These are phyloP conservation scores for Drosophila rufa DNA, from an alignment of 1,140 invertebrate species.

Conservation along the genomic window DNA sequence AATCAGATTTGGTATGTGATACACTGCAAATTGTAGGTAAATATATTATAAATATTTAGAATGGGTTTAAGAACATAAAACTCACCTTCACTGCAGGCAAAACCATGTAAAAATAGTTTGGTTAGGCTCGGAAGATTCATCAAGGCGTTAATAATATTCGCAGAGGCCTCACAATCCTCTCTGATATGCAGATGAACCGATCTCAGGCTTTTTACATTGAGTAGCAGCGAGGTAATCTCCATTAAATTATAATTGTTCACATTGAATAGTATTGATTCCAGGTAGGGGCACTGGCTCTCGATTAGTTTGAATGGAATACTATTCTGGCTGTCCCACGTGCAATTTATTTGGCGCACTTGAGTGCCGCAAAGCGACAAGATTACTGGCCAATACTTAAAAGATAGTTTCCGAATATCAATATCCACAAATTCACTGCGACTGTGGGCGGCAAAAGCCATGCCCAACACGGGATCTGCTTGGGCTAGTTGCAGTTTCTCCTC, in stretches of 20 bases:
- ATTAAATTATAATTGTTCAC: neutral
- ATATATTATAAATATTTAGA: neutral
- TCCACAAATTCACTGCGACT: neutral
- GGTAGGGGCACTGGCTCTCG: neutral
- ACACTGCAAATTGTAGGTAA: neutral
- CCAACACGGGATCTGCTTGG: neutral
- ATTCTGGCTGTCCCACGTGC: neutral
- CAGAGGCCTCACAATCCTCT: neutral
- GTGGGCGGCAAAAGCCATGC: neutral
- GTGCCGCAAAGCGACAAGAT: neutral
- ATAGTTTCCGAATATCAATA: neutral
- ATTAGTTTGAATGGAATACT: neutral
- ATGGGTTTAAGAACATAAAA: rapidly evolving
- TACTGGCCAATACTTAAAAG: neutral
- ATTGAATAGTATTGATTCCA: conserved; percentile 6
- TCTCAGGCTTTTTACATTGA: neutral
- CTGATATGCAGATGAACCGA: conserved; percentile 3
- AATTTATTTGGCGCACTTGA: neutral
- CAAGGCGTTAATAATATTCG: neutral
- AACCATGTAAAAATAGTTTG: neutral
- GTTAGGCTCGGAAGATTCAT: neutral
- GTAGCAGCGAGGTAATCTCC: neutral
- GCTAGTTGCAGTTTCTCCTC: conserved; percentile 11
- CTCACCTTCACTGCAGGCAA: neutral
- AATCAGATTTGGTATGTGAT: neutral